Evolutionary conservation across 1,140 invertebrate species (phyloP), one percentile per base, ranked within the genome.

Genomic region (Heliothis subflexa): DNA sequence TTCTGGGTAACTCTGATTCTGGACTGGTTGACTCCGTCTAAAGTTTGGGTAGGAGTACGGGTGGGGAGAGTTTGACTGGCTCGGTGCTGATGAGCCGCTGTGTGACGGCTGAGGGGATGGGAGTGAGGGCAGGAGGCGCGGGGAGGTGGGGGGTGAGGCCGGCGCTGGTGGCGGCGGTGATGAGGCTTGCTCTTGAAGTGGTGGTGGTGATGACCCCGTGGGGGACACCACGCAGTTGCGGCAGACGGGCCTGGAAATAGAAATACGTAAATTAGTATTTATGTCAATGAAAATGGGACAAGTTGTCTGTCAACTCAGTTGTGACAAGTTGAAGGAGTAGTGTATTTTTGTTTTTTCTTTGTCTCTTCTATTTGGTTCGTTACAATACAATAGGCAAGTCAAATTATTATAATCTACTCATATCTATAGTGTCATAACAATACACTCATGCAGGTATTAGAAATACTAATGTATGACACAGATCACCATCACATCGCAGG

Each of bases 201-300:
- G 91, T 13, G 92, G 91, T 12, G 91, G 92, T 45, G 92, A 83
- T 28, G 90, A 91, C 0, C 94, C 89, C 40, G 91, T 93, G 66
- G 95, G 95, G 71, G 93, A 95, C 33, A 94, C 90, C 81, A 92
- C 95, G 93, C 94, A 95, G 93, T 92, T 95, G 80, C 94, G 91
- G 88, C 93, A 96, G 78, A 96, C 95, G 55, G 96, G 95, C 88
- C 96, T 96, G 95, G 71, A 96, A 95, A 83, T 2, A 52, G 83
- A 88, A 89, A 77, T 80, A 40, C 40, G 16, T 52, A 14, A 49
- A 18, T 49, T 9, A 47, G 70, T 74, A 70, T 40, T 72, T n/a
- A 50, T 59, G 13, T 54, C 9, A 40, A 68, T 47, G 81, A 82
- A 81, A 12, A 40, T 4, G 33, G 33, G 33, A 33, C 3, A 33